A percentile compares a stretch with the other conserved stretches of the same genome.
Evolutionary conservation across 2,888 invertebrate species (phyloP).

Genomic region (Ophonus ardosiacus): DNA sequence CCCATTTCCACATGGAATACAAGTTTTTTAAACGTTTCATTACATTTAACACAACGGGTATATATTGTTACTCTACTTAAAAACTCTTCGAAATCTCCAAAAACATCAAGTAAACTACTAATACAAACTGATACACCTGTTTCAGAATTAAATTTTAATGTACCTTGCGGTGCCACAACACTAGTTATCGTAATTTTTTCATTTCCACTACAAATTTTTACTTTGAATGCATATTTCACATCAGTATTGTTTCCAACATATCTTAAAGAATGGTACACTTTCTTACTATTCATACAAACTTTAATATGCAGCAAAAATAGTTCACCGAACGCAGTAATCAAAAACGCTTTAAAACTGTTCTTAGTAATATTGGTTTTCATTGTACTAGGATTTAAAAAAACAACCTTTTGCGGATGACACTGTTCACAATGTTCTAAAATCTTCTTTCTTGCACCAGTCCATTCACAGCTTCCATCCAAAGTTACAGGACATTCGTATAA

Average conservation of each 20-base stretch:
- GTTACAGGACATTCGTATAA: constrained; percentile 6
- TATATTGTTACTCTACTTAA: neutral
- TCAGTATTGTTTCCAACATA: constrained; percentile 1
- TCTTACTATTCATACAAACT: neutral
- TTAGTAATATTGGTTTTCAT: constrained; percentile 6
- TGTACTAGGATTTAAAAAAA: neutral
- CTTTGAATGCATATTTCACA: constrained; percentile 8
- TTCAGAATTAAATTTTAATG: neutral
- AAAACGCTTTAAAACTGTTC: constrained; percentile 2
- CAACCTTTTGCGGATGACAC: constrained; percentile 10
- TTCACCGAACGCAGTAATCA: constrained; percentile 11
- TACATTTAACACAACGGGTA: constrained; percentile 4
- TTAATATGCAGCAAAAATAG: constrained; percentile 6
- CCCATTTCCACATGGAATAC: constrained; percentile 16
- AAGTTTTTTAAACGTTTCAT: neutral
- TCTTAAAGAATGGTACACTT: constrained; percentile 3
- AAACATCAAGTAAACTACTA: constrained; percentile 5
- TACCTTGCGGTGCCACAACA: neutral
- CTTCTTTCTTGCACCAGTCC: constrained; percentile 19
- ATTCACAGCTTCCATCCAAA: constrained; percentile 14
- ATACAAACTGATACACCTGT: neutral
- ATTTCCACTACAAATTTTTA: neutral
- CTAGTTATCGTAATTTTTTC: constrained; percentile 22
- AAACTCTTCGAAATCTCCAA: constrained; percentile 17
- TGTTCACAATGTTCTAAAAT: constrained; percentile 22